These are phyloP conservation scores for Cryptomyrus ogoouensis DNA, from an alignment of 2,113 vertebrate species.

Conservation along the genomic window DNA sequence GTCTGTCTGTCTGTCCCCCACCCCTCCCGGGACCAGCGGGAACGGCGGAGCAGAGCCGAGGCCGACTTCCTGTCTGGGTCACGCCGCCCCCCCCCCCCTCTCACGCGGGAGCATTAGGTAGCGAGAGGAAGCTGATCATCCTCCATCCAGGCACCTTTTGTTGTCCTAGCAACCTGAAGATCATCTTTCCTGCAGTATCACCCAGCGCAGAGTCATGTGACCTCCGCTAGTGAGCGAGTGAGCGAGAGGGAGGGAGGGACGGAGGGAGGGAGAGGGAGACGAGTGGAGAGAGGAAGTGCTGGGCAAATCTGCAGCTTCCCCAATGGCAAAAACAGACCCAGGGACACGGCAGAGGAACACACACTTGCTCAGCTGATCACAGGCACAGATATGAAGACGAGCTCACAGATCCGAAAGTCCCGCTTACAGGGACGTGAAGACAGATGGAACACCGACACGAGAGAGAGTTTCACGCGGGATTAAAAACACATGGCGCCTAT, in stretches of 20 bases:
- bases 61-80: conserved; percentile 41
- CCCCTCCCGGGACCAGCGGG: background rate
- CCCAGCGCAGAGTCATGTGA: conserved; percentile 37
- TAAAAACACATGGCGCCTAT: background rate
- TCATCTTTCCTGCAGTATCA: conserved; percentile 37
- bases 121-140: conserved; percentile 44
- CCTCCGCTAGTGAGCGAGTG: conserved; percentile 7
- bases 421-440: background rate
- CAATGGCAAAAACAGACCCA: background rate
- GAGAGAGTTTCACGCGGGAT: background rate
- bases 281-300: background rate
- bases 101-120: conserved; percentile 41
- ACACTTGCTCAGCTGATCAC: background rate
- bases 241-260: background rate
- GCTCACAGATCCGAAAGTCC: background rate
- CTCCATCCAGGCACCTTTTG: conserved; percentile 43
- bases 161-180: conserved; percentile 62
- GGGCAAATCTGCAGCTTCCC: conserved; percentile 8
- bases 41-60: conserved; percentile 33
- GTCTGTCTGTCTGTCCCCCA: background rate
- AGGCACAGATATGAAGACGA: background rate
- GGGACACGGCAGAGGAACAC: background rate
- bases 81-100: conserved; percentile 36
- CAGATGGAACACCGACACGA: background rate
- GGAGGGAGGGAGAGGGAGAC: background rate